These are phyloP conservation scores for Trichonephila clavata DNA, from an alignment of 1,140 invertebrate genomes.

Conservation along the genomic window DNA sequence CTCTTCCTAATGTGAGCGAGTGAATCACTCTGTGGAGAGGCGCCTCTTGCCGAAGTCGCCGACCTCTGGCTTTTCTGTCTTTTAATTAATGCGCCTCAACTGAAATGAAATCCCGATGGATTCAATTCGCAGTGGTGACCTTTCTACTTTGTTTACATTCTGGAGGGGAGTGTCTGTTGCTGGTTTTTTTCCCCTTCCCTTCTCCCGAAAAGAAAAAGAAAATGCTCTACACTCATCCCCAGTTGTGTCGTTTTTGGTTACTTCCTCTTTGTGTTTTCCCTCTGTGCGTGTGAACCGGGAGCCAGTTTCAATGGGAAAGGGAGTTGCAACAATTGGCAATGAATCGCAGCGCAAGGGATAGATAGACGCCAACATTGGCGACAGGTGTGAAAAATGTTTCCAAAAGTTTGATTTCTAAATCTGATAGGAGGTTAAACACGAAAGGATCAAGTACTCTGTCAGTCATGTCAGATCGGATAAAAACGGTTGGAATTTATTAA, in stretches of 20 bases:
- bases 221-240: not conserved
- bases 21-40: not conserved
- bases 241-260: conserved; percentile 33
- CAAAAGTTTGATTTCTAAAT: not conserved
- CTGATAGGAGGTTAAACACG: too few relatives aligned
- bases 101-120: conserved; percentile 17
- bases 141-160: conserved; percentile 54
- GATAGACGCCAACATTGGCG: not conserved
- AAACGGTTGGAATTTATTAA: too few relatives aligned
- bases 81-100: not conserved
- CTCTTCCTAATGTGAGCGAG: not conserved
- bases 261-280: conserved; percentile 66
- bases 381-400: not conserved
- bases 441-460: too few relatives aligned
- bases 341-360: not conserved
- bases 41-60: conserved; percentile 23
- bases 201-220: not conserved
- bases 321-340: not conserved
- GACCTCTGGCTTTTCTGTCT: conserved; percentile 1
- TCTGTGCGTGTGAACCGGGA: conserved; percentile 42
- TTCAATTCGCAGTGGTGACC: not conserved
- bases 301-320: not conserved
- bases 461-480: too few relatives aligned
- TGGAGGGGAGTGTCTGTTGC: not conserved
- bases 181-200: not conserved